Base-by-base conservation (phyloP, 2,113 vertebrate genomes). In the Dascyllus trimaculatus region DNA sequence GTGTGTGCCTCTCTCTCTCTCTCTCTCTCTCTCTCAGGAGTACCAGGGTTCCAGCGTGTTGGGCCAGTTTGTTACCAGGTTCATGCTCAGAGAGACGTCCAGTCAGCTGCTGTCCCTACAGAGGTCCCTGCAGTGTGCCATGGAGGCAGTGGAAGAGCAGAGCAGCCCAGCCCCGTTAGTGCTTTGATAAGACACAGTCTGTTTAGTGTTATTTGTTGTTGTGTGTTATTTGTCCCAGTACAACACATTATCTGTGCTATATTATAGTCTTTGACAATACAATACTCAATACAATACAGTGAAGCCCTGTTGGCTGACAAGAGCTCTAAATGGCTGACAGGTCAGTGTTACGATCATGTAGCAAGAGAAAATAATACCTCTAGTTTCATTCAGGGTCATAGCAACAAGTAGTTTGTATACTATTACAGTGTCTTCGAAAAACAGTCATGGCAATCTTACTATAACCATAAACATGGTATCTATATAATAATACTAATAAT, bases 41-140 rank as follows among this genome's bases (percentile, higher is more conserved):
- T 99, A 99, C 22, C 97, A 98, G 90, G 95, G 84, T 21, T 95
- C 97, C 78, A 97, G 97, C 0, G 96, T 97, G 82, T 92, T 97
- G 91, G 96, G 97, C 78, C 98, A 99, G 94, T 99, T 99, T 90
- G 96, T 99, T 88, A 99, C 96, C 0, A 96, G 98, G 3, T 99
- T 99, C 84, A 95, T 99, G 88, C 91, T 99, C 43, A 94, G 97
- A 73, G 98, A 99, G 91, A 99, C 97, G 0, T 95, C 95, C 88
- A 95, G 93, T 86, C 98, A 99, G 94, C 93, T 99, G 26, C 95
- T 97, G 85, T 98, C 97, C 25, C 93, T 99, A 59, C 97, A 99
- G 92, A 92, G 86, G 73, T 99, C 98, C 0, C 94, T 99, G 38
- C 97, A 99, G 90, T 98, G 95, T n/a, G 98, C 98, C 0, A 95